Base-by-base conservation (phyloP, 2,113 vertebrate genomes). In the Saguinus midas region DNA sequence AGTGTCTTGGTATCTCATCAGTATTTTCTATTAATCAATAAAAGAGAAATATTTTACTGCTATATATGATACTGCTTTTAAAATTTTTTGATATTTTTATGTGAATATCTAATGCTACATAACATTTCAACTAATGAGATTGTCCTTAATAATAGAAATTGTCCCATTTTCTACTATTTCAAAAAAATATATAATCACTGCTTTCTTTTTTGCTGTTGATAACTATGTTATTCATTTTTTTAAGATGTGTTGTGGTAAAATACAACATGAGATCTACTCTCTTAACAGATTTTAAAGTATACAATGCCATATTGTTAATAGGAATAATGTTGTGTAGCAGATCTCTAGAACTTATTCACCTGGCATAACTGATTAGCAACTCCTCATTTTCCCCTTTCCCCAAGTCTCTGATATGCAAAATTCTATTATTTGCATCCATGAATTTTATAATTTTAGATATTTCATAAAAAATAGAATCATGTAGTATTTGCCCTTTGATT, bases 1-100 rank as follows among this genome's bases (percentile, higher is more conserved):
- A n/a, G 35, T 37, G 29, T 68, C 25, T 94, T 82, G 40, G 9
- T 29, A 18, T 83, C 43, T 90, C 43, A 79, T 75, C 83, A 93
- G 58, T 57, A 90, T 70, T 87, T 90, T 76, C 48, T 52, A 20
- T 76, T 87, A 83, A 66, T 37, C 37, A 73, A 27, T 45, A 76
- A 90, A 85, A 82, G n/a, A 76, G n/a, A 93, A 82, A 82, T 83
- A 87, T 29, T 90, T 70, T 82, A 73, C 43, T 87, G 40, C 43
- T 25, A 18, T 50, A 5, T 87, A 82, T 57, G 35, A 58, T 88
- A 16, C 18, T 78, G 17, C 27, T 52, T 70, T 82, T 73, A 72
- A 6, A 57, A n/a, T n/a, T 86, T 64, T 10, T 12, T 0, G 45
- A 57, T 58, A 58, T 72, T 78, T 84, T 52, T 17, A 32, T 45